A percentile compares a stretch with the other conserved stretches of the same genome.
These are phyloP conservation scores for Arctopsyche grandis DNA, from an alignment of 1,140 invertebrate species.

Conservation along the genomic window DNA sequence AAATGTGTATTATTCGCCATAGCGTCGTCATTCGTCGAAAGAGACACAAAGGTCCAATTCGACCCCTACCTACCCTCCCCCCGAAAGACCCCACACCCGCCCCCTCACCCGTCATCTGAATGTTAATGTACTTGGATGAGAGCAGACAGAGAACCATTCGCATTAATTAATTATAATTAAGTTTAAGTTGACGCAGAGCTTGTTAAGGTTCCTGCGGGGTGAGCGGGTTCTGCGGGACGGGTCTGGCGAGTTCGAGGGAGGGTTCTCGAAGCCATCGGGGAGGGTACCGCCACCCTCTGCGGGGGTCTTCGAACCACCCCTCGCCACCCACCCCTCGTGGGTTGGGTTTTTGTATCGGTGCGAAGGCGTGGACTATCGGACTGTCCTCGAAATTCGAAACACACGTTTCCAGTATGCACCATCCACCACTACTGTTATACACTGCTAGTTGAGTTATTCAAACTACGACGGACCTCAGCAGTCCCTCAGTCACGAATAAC, in stretches of 20 bases:
- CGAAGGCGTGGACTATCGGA: constrained; percentile 38
- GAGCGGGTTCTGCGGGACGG: constrained; percentile 50
- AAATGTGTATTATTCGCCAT: constrained; percentile 44
- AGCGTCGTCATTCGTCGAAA: constrained; percentile 36
- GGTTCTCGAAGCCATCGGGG: constrained; percentile 57
- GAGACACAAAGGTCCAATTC: constrained; percentile 45
- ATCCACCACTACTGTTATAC: no score
- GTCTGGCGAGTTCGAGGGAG: constrained; percentile 50
- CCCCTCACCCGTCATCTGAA: constrained; percentile 39
- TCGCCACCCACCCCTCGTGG: background rate
- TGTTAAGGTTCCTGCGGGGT: constrained; percentile 61
- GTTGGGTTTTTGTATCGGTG: constrained; percentile 32
- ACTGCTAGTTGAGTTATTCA: constrained; percentile 31
- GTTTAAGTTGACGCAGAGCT: constrained; percentile 75
- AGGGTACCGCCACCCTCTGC: background rate
- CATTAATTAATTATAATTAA: constrained; percentile 84
- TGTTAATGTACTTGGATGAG: constrained; percentile 59
- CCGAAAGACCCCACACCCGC: background rate
- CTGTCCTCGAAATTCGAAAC: constrained; percentile 34
- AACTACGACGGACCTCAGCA: background rate
- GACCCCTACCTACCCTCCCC: constrained; percentile 18
- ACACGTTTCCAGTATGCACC: constrained; percentile 10
- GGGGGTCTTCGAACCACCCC: background rate
- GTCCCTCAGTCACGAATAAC: background rate
- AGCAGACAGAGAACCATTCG: constrained; percentile 64